A percentile compares a stretch with the other conserved stretches of the same genome.
These are phyloP conservation scores for Dryobotodes eremita DNA, from an alignment of 2,888 invertebrate genomes.

Conservation along the genomic window DNA sequence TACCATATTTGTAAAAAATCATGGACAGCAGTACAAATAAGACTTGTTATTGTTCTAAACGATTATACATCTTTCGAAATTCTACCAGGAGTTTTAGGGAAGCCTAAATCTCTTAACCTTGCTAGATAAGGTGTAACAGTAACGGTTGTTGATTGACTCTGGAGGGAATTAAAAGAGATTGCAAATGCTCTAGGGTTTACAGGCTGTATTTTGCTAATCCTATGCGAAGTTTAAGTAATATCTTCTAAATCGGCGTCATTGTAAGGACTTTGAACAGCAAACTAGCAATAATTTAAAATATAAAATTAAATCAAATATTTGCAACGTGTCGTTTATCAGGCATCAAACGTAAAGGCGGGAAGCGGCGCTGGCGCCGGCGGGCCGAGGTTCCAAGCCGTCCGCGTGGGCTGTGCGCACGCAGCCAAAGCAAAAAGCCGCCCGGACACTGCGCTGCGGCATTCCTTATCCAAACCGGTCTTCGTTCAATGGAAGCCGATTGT, in stretches of 20 bases:
- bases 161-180: background rate
- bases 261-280: constrained; percentile 17
- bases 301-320: constrained; percentile 81
- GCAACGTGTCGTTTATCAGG: constrained; percentile 84
- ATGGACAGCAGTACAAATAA: background rate
- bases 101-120: background rate
- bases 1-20: constrained; percentile 8
- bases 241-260: background rate
- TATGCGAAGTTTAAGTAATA: background rate
- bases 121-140: background rate
- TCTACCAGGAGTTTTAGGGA: background rate
- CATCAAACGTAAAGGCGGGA: constrained; percentile 76
- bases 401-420: constrained; percentile 84
- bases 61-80: background rate
- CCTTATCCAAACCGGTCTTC: constrained; percentile 86
- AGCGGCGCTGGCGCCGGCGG: constrained; percentile 79
- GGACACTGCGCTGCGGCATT: constrained; percentile 83
- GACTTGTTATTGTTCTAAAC: constrained; percentile 5
- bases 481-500: constrained; percentile 86
- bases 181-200: background rate
- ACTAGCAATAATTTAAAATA: constrained; percentile 43
- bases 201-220: background rate
- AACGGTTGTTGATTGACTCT: background rate
- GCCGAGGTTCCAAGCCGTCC: constrained; percentile 73
- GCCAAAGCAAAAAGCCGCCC: constrained; percentile 86